These are phyloP conservation scores for Thereva unica DNA, from an alignment of 2,888 invertebrate species.

Conservation along the genomic window DNA sequence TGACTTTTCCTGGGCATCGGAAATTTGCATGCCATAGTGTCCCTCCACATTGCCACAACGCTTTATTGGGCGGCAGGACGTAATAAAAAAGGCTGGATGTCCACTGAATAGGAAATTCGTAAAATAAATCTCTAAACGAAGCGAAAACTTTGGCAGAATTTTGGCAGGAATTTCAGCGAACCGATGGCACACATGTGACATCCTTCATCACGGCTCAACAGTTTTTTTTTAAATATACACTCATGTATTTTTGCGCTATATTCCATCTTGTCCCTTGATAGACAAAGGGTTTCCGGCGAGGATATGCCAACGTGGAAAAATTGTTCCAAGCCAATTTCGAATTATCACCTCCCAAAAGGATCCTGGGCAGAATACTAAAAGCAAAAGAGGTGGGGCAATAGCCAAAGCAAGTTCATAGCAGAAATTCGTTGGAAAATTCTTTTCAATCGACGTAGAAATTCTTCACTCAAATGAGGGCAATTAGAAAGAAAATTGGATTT, in stretches of 20 bases:
- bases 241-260: neutral
- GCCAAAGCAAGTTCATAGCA: too few relatives aligned
- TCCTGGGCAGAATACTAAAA: too few relatives aligned
- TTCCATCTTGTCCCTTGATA: neutral
- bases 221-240: neutral
- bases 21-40: too few relatives aligned
- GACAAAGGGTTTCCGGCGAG: constrained; percentile 29
- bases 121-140: constrained; percentile 29
- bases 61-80: too few relatives aligned
- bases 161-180: constrained; percentile 1
- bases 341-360: constrained; percentile 4
- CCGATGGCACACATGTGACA: constrained; percentile 17
- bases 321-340: constrained; percentile 16
- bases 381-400: too few relatives aligned
- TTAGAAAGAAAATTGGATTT: constrained; percentile 26
- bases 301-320: constrained; percentile 1
- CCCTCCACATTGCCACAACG: neutral
- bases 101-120: constrained; percentile 19
- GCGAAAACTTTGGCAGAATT: constrained; percentile 23
- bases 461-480: constrained; percentile 10
- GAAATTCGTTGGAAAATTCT: constrained; percentile 15
- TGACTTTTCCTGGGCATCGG: too few relatives aligned
- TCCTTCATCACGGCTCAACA: constrained; percentile 25
- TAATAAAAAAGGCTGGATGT: neutral
- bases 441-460: constrained; percentile 11